A percentile compares a stretch with the other conserved stretches of the same genome.
phyloP scores from a whole-genome alignment of 2,113 vertebrate genomes.

The Thryonomys swinderianus region DNA sequence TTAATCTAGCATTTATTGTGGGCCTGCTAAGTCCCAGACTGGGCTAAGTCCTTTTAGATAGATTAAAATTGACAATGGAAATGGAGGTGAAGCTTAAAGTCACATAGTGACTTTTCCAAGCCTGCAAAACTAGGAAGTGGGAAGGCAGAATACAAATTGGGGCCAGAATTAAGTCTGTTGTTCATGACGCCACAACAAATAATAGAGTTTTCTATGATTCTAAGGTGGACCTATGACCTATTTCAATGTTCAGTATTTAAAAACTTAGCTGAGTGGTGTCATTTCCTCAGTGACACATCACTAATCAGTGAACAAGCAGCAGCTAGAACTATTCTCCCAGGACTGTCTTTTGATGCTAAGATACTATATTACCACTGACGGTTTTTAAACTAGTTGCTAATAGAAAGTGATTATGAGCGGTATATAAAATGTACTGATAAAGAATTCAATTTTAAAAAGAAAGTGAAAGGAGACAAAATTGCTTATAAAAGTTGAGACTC shows the following conservation, averaged over 20 bases:
- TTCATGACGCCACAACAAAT: neutral
- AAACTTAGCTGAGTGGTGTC: neutral
- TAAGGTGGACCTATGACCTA: neutral
- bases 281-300: neutral
- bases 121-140: neutral
- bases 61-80: neutral
- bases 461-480: constrained; percentile 16
- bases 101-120: neutral
- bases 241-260: neutral
- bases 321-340: neutral
- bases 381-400: constrained; percentile 23
- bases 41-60: neutral
- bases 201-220: neutral
- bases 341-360: neutral
- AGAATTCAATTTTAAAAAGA: no score
- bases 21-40: neutral
- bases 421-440: no score
- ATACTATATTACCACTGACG: neutral
- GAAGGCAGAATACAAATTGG: neutral
- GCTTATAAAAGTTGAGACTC: neutral
- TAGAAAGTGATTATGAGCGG: constrained; percentile 39
- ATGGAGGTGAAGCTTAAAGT: constrained; percentile 3
- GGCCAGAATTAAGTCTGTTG: neutral
- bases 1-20: neutral
- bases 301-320: neutral